phyloP scores from a whole-genome alignment of 37 sponge, comb jelly and placozoan species.

The Halisarca cf. caerulea region DNA sequence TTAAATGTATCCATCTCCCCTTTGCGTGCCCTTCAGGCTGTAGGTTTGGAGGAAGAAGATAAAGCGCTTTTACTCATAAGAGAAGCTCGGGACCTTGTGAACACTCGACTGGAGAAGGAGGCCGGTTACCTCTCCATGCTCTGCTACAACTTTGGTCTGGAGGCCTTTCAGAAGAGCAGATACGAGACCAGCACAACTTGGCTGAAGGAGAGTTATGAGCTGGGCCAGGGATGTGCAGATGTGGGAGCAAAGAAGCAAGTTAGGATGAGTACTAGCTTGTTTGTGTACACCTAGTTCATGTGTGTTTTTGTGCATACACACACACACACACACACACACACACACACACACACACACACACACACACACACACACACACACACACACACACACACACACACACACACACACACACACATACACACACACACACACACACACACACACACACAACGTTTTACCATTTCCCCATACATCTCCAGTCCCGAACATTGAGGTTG shows the following conservation, averaged over 20 bases:
- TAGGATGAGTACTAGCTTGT: neutral
- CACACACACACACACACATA: neutral
- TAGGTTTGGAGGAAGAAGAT: conserved; percentile 47
- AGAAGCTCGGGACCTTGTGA: conserved; percentile 56
- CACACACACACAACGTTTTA: neutral
- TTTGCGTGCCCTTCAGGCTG: conserved; percentile 20
- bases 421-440: neutral
- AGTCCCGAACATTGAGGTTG: conserved; percentile 82
- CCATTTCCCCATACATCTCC: neutral
- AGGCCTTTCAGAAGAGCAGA: conserved; percentile 59
- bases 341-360: neutral
- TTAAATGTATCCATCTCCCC: neutral
- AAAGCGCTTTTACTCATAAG: conserved; percentile 29
- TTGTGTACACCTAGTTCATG: neutral
- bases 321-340: neutral
- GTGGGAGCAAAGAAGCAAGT: conserved; percentile 73
- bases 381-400: neutral
- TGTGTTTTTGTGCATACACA: neutral
- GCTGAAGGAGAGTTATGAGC: conserved; percentile 94
- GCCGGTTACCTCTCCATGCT: conserved; percentile 73
- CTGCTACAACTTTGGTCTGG: conserved; percentile 92
- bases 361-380: neutral
- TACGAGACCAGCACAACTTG: conserved; percentile 63
- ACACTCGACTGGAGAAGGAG: conserved; percentile 48
- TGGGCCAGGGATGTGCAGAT: conserved; percentile 49